Percentiles rank a stretch among this genome's conserved stretches.
These are phyloP conservation scores for Cardinalis cardinalis DNA, from an alignment of 2,113 vertebrate species.

Conservation along the genomic window DNA sequence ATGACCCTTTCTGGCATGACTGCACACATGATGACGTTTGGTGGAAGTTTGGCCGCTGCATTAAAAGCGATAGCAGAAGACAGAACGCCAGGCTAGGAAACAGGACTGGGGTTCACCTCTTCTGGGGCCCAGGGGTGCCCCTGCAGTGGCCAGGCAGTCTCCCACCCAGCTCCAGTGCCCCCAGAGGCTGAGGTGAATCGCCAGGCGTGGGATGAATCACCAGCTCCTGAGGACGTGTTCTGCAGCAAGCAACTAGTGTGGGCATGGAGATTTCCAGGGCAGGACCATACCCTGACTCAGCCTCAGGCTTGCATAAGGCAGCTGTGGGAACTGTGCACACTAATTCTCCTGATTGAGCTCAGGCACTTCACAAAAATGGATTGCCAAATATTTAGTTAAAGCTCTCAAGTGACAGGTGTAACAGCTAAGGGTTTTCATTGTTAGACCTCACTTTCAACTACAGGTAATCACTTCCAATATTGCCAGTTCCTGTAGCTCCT, in stretches of 20 bases:
- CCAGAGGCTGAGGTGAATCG: fast-evolving
- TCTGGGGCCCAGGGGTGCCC: neutral
- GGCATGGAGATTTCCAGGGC: neutral
- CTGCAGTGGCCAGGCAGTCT: neutral
- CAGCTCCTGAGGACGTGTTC: neutral
- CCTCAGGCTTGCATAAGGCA: neutral
- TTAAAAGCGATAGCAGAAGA: neutral
- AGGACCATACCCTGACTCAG: neutral
- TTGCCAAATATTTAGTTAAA: conserved; percentile 35
- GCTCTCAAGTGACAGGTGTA: neutral
- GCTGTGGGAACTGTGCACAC: neutral
- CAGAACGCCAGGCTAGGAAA: fast-evolving
- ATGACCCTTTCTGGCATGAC: neutral
- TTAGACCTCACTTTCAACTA: neutral
- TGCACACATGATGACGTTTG: fast-evolving
- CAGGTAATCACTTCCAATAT: neutral
- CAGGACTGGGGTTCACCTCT: neutral
- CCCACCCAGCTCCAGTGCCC: neutral
- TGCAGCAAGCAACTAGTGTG: neutral
- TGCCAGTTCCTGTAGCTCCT: neutral
- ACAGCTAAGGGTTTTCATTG: neutral
- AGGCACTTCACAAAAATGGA: neutral
- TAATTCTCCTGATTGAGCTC: neutral
- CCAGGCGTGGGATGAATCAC: neutral
- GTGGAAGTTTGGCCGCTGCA: fast-evolving